phyloP scores from a whole-genome alignment of 2,888 invertebrate genomes.

The Beris morrisii region DNA sequence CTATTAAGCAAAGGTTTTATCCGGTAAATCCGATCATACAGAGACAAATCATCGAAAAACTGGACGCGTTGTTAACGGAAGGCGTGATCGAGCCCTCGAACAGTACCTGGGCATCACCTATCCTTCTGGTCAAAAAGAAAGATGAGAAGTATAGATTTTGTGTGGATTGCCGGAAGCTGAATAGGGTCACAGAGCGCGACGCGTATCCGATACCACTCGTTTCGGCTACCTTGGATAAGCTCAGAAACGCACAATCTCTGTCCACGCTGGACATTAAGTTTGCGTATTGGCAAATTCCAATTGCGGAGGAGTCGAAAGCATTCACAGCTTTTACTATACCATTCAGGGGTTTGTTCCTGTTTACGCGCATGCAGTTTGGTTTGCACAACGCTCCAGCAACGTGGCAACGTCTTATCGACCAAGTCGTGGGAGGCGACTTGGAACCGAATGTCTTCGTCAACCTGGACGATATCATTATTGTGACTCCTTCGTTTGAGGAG shows the following conservation, averaged over 20 bases:
- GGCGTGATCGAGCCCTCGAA: too few species aligned
- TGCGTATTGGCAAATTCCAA: constrained; percentile 42
- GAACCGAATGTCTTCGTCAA: constrained; percentile 32
- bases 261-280: constrained; percentile 38
- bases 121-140: constrained; percentile 41
- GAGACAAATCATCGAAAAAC: too few species aligned
- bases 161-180: constrained; percentile 42
- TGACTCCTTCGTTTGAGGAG: constrained; percentile 9
- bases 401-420: constrained; percentile 2
- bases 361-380: constrained; percentile 25
- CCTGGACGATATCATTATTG: constrained; percentile 25
- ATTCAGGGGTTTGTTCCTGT: not conserved
- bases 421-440: constrained; percentile 21
- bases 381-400: constrained; percentile 22
- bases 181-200: constrained; percentile 41
- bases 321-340: not conserved
- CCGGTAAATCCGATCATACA: too few species aligned
- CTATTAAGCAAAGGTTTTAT: too few species aligned
- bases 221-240: constrained; percentile 11
- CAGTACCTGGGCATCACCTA: constrained; percentile 34
- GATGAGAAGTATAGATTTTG: constrained; percentile 40
- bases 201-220: constrained; percentile 43
- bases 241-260: not conserved
- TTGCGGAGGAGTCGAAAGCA: constrained; percentile 22
- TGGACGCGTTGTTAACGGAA: too few species aligned